A percentile compares a stretch with the other conserved stretches of the same genome.
Conservation (phyloP, 2,113 vertebrate genomes). For the Melanotaenia duboulayi region DNA sequence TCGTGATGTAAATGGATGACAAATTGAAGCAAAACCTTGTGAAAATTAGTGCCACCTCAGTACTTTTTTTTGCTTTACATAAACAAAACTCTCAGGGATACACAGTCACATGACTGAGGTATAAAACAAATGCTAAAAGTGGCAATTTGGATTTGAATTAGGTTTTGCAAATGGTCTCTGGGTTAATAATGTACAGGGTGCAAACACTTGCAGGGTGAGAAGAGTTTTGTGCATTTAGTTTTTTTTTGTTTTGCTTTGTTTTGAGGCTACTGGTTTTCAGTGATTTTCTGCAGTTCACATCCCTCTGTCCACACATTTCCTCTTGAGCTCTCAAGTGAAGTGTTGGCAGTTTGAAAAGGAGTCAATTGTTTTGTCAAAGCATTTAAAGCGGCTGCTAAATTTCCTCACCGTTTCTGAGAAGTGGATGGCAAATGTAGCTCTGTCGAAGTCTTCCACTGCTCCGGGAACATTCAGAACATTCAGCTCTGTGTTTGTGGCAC, state of each 20-base stretch:
- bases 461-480: neutral
- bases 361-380: neutral
- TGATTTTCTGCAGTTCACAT: neutral
- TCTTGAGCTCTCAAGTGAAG: neutral
- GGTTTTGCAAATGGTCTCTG: neutral
- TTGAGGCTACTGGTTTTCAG: neutral
- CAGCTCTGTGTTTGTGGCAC: neutral
- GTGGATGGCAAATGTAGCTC: neutral
- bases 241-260: neutral
- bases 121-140: neutral
- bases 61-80: neutral
- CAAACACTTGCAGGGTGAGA: neutral
- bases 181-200: neutral
- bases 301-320: neutral
- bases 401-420: neutral
- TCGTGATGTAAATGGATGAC: neutral
- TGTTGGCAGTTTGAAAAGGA: neutral
- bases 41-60: neutral
- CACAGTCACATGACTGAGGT: neutral
- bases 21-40: constrained; percentile 1
- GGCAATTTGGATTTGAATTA: neutral
- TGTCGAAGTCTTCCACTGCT: neutral
- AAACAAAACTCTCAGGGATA: neutral
- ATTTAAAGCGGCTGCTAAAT: neutral
- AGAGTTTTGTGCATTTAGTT: neutral